A percentile compares a stretch with the other conserved stretches of the same genome.
Evolutionary conservation across 37 sponge, comb jelly and placozoan species (phyloP).

Genomic region (Mnemiopsis leidyi): DNA sequence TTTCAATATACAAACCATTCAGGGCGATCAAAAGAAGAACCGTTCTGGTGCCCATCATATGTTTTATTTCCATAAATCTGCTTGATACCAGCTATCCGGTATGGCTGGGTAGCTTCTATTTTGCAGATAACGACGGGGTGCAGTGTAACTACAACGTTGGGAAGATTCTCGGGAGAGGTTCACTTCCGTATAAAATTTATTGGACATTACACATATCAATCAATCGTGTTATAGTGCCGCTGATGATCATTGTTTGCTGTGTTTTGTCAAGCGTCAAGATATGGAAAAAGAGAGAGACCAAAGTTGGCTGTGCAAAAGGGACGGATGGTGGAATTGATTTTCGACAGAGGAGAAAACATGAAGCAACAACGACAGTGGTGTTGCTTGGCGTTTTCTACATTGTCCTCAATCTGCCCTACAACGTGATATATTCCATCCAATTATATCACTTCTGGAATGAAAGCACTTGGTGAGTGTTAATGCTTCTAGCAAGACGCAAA

Average conservation of each 20-base stretch:
- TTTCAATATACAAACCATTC: background rate
- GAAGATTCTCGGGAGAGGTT: background rate
- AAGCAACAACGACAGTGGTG: background rate
- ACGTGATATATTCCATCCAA: background rate
- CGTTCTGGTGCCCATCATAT: background rate
- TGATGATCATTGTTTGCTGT: background rate
- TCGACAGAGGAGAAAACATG: background rate
- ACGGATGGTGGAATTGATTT: background rate
- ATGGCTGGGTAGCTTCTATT: background rate
- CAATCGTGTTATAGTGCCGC: background rate
- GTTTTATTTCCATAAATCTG: background rate
- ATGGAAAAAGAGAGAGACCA: background rate
- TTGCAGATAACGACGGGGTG: background rate
- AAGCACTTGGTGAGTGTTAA: background rate
- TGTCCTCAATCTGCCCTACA: background rate
- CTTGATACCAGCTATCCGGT: background rate
- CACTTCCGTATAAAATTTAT: background rate
- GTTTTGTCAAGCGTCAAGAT: background rate
- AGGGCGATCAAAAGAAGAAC: background rate
- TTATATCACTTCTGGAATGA: background rate
- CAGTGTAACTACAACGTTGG: background rate
- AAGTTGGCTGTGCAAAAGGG: background rate
- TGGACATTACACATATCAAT: background rate
- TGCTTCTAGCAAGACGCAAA: no score
- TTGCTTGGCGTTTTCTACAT: background rate